Percentiles rank a stretch among this genome's conserved stretches.
These are phyloP conservation scores for Phalloptychus januarius DNA, from an alignment of 2,797 vertebrate species.

Conservation along the genomic window DNA sequence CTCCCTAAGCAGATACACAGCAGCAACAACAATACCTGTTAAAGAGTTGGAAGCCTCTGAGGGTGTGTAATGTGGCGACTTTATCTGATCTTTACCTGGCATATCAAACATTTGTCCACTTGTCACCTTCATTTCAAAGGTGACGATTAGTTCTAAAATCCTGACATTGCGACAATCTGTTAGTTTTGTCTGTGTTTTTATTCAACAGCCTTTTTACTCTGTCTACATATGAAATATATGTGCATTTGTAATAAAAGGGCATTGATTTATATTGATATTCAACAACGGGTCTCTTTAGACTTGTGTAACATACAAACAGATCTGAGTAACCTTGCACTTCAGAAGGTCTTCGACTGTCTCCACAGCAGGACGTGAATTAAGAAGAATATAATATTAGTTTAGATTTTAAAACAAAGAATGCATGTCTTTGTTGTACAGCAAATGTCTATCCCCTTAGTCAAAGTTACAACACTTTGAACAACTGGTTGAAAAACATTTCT, in stretches of 20 bases:
- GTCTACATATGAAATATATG: slow-evolving; percentile 22
- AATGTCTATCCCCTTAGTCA: not conserved
- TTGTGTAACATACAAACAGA: slow-evolving; percentile 34
- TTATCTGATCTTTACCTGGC: not conserved
- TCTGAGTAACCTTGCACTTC: slow-evolving; percentile 28
- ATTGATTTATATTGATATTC: slow-evolving; percentile 61
- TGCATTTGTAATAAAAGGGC: slow-evolving; percentile 48
- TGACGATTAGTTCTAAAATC: not conserved
- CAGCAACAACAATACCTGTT: not conserved
- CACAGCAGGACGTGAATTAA: slow-evolving; percentile 50
- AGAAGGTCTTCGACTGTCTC: slow-evolving; percentile 20
- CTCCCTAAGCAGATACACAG: not conserved
- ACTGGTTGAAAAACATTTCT: not conserved
- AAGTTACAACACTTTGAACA: not conserved
- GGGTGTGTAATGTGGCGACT: not conserved
- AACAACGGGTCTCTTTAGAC: slow-evolving; percentile 32
- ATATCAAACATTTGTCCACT: not conserved
- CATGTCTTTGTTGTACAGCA: slow-evolving; percentile 20
- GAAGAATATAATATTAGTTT: slow-evolving; percentile 41
- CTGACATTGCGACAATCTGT: not conserved
- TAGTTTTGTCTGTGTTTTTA: not conserved
- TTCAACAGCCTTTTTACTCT: not conserved
- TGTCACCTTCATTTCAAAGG: not conserved
- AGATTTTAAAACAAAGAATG: slow-evolving; percentile 34
- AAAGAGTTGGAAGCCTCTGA: not conserved